These are phyloP conservation scores for Rhogogaster chlorosoma DNA, from an alignment of 2,888 invertebrate genomes.

Conservation along the genomic window DNA sequence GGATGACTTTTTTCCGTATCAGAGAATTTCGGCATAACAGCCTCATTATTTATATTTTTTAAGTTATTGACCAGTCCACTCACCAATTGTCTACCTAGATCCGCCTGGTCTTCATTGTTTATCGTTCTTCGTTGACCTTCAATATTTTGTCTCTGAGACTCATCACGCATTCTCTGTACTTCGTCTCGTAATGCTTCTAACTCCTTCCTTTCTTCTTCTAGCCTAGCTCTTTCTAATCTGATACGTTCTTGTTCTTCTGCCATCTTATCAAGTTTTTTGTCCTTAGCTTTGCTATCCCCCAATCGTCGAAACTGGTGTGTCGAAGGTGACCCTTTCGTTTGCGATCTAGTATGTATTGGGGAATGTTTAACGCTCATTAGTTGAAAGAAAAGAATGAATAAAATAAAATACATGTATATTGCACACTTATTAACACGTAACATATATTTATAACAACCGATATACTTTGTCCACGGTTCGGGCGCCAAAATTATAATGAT, in stretches of 20 bases:
- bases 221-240: not conserved
- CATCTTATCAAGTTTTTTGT: not conserved
- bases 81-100: not conserved
- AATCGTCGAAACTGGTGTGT: not conserved
- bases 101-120: not conserved
- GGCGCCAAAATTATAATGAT: too few relatives aligned
- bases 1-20: not conserved
- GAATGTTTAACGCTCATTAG: not conserved
- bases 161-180: not conserved
- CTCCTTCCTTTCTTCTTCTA: not conserved
- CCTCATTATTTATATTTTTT: conserved; percentile 4
- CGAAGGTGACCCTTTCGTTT: not conserved
- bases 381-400: too few relatives aligned
- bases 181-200: not conserved
- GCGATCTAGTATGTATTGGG: not conserved
- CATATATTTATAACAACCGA: too few relatives aligned
- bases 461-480: too few relatives aligned
- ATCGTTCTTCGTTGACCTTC: too few relatives aligned
- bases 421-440: too few relatives aligned
- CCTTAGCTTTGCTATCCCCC: not conserved
- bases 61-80: conserved; percentile 9
- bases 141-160: not conserved
- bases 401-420: too few relatives aligned
- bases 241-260: not conserved
- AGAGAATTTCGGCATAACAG: not conserved